A percentile compares a stretch with the other conserved stretches of the same genome.
Conservation (phyloP, 92 coral and sea anemone species). For the Palythoa heliodiscus region DNA sequence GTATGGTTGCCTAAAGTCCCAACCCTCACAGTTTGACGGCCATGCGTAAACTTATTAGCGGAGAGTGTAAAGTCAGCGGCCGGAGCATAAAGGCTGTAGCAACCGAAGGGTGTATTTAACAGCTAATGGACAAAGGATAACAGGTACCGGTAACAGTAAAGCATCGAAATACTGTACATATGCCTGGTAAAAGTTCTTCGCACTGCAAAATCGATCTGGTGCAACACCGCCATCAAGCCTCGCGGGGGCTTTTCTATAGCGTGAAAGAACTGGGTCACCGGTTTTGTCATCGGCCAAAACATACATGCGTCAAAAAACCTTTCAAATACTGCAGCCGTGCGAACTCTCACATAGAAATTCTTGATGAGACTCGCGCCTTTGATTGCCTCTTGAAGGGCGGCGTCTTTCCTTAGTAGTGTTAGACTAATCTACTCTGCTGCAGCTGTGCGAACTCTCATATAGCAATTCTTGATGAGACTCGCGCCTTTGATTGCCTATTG, state of each 20-base stretch:
- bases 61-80: no score
- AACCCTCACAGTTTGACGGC: no score
- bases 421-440: no score
- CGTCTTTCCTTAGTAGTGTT: conserved; percentile 11
- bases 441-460: conserved; percentile 6
- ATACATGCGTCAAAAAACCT: neutral
- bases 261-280: conserved; percentile 41
- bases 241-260: neutral
- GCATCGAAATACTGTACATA: conserved; percentile 56
- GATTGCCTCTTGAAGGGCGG: conserved; percentile 47
- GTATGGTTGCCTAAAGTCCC: no score
- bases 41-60: no score
- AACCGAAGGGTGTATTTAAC: no score
- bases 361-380: conserved; percentile 39
- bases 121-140: no score
- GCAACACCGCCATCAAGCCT: neutral
- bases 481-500: conserved; percentile 48
- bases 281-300: conserved; percentile 38
- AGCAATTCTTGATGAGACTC: conserved; percentile 32
- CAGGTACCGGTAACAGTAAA: neutral
- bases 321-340: conserved; percentile 47
- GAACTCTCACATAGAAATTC: conserved; percentile 29
- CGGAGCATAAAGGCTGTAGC: no score
- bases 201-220: neutral
- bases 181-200: conserved; percentile 40